A percentile compares a stretch with the other conserved stretches of the same genome.
phyloP scores from a whole-genome alignment of 2,888 invertebrate genomes.

The Stenchaetothrips biformis region DNA sequence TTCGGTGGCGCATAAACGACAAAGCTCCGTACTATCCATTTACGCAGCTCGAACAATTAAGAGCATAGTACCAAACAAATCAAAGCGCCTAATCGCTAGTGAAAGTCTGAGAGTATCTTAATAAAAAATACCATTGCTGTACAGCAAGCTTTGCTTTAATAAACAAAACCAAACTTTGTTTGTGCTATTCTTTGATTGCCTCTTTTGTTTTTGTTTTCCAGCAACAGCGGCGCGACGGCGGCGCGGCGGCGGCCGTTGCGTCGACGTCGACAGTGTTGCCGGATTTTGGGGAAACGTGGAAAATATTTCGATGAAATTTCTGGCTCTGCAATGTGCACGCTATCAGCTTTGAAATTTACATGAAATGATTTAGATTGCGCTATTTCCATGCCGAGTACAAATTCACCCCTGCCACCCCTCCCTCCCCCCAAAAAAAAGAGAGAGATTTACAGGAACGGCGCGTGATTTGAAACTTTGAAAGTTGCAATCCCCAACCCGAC shows the following conservation, averaged over 20 bases:
- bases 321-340: too few relatives aligned
- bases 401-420: background rate
- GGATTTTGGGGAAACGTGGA: too few relatives aligned
- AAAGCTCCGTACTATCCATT: slow-evolving; percentile 40
- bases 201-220: slow-evolving; percentile 13
- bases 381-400: too few relatives aligned
- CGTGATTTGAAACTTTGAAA: too few relatives aligned
- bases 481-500: too few relatives aligned
- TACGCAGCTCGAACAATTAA: background rate
- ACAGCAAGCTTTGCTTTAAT: background rate
- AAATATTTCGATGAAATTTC: too few relatives aligned
- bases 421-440: background rate
- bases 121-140: background rate
- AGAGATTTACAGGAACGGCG: too few relatives aligned
- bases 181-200: slow-evolving; percentile 7
- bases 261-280: too few relatives aligned
- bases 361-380: too few relatives aligned
- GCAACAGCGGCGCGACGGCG: background rate
- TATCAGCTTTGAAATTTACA: too few relatives aligned
- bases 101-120: background rate
- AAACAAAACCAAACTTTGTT: slow-evolving; percentile 10
- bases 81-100: background rate
- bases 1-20: slow-evolving; percentile 48
- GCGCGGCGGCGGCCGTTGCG: too few relatives aligned
- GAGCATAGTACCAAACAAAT: background rate